Evolutionary conservation across 2,113 vertebrate species (phyloP).

Genomic region (Daphoenositta chrysoptera): DNA sequence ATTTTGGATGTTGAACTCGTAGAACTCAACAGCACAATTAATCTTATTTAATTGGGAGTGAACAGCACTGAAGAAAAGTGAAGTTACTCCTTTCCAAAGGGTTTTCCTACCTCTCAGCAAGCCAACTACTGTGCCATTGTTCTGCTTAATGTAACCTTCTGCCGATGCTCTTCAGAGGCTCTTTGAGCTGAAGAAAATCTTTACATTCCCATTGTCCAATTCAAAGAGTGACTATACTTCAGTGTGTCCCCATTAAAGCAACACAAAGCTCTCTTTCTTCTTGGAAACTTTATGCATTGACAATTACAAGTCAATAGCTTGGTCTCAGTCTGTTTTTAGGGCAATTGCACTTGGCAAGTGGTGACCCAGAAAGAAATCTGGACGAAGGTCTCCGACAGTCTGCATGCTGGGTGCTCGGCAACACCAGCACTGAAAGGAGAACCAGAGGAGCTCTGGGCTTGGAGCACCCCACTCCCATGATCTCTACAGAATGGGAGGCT

Average conservation of each 20-base stretch:
- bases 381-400: neutral
- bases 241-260: constrained; percentile 20
- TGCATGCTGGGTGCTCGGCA: neutral
- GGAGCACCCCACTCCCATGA: neutral
- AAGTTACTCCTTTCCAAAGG: constrained; percentile 31
- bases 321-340: constrained; percentile 21
- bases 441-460: neutral
- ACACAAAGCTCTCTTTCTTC: constrained; percentile 54
- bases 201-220: constrained; percentile 2
- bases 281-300: constrained; percentile 13
- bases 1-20: constrained; percentile 43
- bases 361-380: constrained; percentile 40
- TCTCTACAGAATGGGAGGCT: neutral
- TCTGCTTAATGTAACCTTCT: constrained; percentile 18
- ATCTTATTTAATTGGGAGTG: constrained; percentile 40
- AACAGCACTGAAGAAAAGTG: constrained; percentile 8
- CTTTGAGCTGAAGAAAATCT: constrained; percentile 15
- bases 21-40: constrained; percentile 49
- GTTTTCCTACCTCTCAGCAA: constrained; percentile 43
- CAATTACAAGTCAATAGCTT: constrained; percentile 48
- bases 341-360: constrained; percentile 11
- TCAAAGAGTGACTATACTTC: constrained; percentile 7
- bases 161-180: constrained; percentile 13
- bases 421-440: neutral
- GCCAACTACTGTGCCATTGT: constrained; percentile 40